Evolutionary conservation across 2,888 invertebrate species (phyloP).

Genomic region (Lysandra coridon): DNA sequence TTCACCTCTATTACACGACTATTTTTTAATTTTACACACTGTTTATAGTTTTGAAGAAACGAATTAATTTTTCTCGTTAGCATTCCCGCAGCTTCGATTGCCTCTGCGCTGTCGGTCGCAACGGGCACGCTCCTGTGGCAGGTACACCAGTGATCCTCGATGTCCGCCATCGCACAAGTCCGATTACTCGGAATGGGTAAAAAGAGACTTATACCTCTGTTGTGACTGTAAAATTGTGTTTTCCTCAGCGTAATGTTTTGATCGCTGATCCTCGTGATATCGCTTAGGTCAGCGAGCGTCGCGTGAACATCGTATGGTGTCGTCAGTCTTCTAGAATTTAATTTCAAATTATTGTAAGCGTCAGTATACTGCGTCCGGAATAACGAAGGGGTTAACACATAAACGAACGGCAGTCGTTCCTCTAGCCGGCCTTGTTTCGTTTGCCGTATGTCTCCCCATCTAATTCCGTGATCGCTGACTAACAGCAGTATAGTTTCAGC

Average conservation of each 20-base stretch:
- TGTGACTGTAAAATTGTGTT: conserved; percentile 49
- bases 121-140: conserved; percentile 83
- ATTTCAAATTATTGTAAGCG: conserved; percentile 81
- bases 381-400: conserved; percentile 84
- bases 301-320: conserved; percentile 88
- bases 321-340: conserved; percentile 84
- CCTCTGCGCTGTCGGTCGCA: conserved; percentile 67
- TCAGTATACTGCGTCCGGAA: conserved; percentile 81
- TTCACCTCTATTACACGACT: conserved; percentile 53
- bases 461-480: conserved; percentile 93
- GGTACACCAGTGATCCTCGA: conserved; percentile 91
- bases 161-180: conserved; percentile 86
- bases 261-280: conserved; percentile 57
- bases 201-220: conserved; percentile 86
- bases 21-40: conserved; percentile 83
- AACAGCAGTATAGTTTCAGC: conserved; percentile 85
- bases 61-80: conserved; percentile 83
- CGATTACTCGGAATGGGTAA: conserved; percentile 83
- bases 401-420: conserved; percentile 90
- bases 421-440: conserved; percentile 92
- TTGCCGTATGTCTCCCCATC: conserved; percentile 88
- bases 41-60: conserved; percentile 77
- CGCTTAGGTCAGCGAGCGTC: conserved; percentile 84
- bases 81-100: conserved; percentile 78
- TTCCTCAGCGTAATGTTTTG: conserved; percentile 48